Base-by-base conservation (phyloP, 2,113 vertebrate species). In the Motacilla alba region DNA sequence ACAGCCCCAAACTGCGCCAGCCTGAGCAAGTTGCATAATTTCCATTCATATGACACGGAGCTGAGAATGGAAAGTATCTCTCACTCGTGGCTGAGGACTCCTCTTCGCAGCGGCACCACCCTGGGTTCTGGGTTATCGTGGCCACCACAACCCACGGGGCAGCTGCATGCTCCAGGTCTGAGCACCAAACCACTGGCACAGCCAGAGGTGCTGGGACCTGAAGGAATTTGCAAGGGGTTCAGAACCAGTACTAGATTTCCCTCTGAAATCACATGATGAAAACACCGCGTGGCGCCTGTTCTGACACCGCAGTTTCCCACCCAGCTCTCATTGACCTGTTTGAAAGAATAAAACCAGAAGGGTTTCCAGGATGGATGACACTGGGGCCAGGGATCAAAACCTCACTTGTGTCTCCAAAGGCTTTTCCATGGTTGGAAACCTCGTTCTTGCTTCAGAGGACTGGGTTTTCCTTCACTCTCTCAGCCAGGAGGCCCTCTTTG, bases 81-180 rank as follows among this genome's bases (percentile, higher is more conserved):
- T 85, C 55, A 18, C 21, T 76, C 53, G 2, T 8, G 37, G n/a
- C 33, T n/a, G 44, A 83, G 56, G 78, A 33, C 39, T 69, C 56
- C 58, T n/a, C 74, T 39, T 21, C 0, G 2, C 39, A 4, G 44
- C 1, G 22, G 16, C 31, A 6, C 15, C 31, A 6, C 15, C 13
- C 49, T 59, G 43, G 23, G 12, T 43, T 75, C 10, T 2, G 62
- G 41, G 78, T 21, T 16, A 3, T 11, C 0, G 0, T 0, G 8
- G n/a, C 50, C 37, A 11, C 0, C 14, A 30, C 50, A 53, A 19
- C 4, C 14, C 14, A 0, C 0, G 16, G 39, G 55, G 73, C 53
- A 20, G 58, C 43, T 27, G 23, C 2, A 0, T 6, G 23, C 66
- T 41, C 41, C 41, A 13, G 21, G 12, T 17, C 31, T 55, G 75